Conservation (phyloP, 2,888 invertebrate genomes). For the Drosophila parthenogenetica region DNA sequence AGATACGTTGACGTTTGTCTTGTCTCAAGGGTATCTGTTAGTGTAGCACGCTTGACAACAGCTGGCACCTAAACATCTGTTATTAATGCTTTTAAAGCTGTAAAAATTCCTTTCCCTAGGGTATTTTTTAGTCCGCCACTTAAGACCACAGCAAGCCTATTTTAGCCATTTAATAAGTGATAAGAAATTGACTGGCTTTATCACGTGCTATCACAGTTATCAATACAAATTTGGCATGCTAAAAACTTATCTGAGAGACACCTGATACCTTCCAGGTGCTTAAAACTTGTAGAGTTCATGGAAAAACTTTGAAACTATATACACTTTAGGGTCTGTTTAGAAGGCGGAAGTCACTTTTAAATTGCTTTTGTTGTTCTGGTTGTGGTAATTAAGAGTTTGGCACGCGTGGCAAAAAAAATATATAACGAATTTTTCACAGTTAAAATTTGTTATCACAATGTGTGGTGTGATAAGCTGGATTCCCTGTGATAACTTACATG, state of each 20-base stretch:
- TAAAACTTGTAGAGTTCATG: neutral
- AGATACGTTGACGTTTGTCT: neutral
- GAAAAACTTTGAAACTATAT: neutral
- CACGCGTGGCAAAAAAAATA: constrained; percentile 22
- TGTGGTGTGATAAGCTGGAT: constrained; percentile 48
- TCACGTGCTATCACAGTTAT: constrained; percentile 37
- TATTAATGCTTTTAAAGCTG: neutral
- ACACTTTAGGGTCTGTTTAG: neutral
- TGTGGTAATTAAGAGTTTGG: constrained; percentile 10
- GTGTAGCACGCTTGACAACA: neutral
- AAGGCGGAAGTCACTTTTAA: constrained; percentile 10
- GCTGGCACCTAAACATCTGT: too few species aligned
- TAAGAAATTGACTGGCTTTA: constrained; percentile 35
- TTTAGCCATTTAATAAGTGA: constrained; percentile 20
- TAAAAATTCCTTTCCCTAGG: neutral
- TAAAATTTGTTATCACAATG: constrained; percentile 34
- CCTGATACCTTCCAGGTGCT: neutral
- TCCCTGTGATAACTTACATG: constrained; percentile 61
- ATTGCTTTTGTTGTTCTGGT: neutral
- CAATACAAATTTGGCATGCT: constrained; percentile 24
- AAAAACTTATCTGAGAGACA: constrained; percentile 14
- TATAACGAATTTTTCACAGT: constrained; percentile 3
- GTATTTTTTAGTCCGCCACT: constrained; percentile 21
- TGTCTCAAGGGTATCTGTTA: neutral
- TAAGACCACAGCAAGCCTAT: neutral